phyloP scores from a whole-genome alignment of 2,888 invertebrate genomes.

The Dryocosmus kuriphilus region DNA sequence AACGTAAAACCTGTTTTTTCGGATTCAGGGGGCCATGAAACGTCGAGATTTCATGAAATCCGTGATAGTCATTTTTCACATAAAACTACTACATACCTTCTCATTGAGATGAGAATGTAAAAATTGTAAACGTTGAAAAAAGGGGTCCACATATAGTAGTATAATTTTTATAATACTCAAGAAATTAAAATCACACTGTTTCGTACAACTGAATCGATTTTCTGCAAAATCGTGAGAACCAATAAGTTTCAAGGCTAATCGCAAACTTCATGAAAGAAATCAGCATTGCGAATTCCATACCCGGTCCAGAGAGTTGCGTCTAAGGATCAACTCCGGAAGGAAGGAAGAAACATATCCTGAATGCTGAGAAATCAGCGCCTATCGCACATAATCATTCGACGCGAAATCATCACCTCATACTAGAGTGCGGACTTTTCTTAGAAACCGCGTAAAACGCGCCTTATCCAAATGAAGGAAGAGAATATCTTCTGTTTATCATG shows the following conservation, averaged over 20 bases:
- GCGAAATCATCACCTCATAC: constrained; percentile 37
- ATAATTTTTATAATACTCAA: too few relatives aligned
- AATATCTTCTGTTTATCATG: not conserved
- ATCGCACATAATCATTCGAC: constrained; percentile 39
- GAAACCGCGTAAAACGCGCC: constrained; percentile 32
- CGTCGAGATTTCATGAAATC: too few relatives aligned
- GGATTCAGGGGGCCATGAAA: too few relatives aligned
- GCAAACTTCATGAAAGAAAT: constrained; percentile 76
- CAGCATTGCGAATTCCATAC: constrained; percentile 90
- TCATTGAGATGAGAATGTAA: too few relatives aligned
- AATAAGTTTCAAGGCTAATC: constrained; percentile 76
- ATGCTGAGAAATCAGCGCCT: constrained; percentile 58
- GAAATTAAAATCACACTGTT: not conserved
- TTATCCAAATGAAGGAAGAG: not conserved
- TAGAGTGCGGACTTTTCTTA: constrained; percentile 19
- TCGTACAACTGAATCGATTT: constrained; percentile 74
- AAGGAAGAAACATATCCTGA: constrained; percentile 65
- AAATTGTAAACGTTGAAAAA: too few relatives aligned
- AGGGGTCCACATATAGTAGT: too few relatives aligned
- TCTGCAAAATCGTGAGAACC: constrained; percentile 77
- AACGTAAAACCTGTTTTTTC: too few relatives aligned
- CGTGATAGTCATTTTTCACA: too few relatives aligned
- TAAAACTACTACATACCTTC: too few relatives aligned
- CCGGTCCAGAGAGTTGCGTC: constrained; percentile 93
- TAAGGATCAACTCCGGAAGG: constrained; percentile 75